These are phyloP conservation scores for Lordiphosa stackelbergi DNA, from an alignment of 1,140 invertebrate genomes.

Conservation along the genomic window DNA sequence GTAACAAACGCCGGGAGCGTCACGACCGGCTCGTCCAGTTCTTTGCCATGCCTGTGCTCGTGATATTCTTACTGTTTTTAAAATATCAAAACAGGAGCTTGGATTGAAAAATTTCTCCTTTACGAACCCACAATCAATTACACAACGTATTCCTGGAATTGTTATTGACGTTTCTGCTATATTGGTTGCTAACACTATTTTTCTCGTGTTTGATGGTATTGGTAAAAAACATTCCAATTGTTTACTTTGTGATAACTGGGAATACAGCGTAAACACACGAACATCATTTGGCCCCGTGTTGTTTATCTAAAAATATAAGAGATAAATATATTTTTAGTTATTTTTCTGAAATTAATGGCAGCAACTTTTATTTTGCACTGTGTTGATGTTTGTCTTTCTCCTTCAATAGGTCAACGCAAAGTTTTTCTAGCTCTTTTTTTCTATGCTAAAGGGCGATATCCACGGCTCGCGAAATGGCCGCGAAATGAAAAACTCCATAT, in stretches of 20 bases:
- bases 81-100: constrained; percentile 88
- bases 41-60: constrained; percentile 95
- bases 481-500: too few relatives aligned
- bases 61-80: constrained; percentile 90
- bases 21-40: constrained; percentile 92
- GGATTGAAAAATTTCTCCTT: constrained; percentile 90
- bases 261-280: constrained; percentile 89
- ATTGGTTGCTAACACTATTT: constrained; percentile 97
- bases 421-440: too few relatives aligned
- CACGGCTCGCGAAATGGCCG: too few relatives aligned
- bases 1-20: constrained; percentile 90
- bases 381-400: too few relatives aligned
- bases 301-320: constrained; percentile 21
- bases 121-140: constrained; percentile 96
- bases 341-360: too few relatives aligned
- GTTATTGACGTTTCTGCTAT: constrained; percentile 98
- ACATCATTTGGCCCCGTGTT: constrained; percentile 77
- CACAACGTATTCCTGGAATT: constrained; percentile 94
- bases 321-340: not conserved
- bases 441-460: too few relatives aligned
- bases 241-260: constrained; percentile 85
- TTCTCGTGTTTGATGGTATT: constrained; percentile 83
- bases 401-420: too few relatives aligned
- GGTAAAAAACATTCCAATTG: constrained; percentile 89
- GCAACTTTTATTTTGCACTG: too few relatives aligned